A percentile compares a stretch with the other conserved stretches of the same genome.
Conservation (phyloP, 1,140 invertebrate genomes). For the Penaeus vannamei region DNA sequence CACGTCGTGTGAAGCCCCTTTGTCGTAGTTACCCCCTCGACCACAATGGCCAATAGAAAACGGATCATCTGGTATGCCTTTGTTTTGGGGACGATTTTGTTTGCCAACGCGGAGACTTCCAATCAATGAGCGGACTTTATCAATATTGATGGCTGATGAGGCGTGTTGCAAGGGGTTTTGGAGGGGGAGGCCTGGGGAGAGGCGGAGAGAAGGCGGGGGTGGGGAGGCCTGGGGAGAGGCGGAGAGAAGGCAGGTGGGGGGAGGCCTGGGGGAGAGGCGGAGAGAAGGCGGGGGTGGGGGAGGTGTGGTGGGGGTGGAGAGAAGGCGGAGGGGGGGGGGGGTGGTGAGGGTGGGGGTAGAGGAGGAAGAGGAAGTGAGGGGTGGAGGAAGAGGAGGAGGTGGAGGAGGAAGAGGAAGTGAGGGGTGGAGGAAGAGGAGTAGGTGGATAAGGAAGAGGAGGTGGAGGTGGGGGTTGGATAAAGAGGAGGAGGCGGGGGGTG, state of each 20-base stretch:
- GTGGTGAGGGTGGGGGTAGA: too few relatives aligned
- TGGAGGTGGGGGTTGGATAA: too few relatives aligned
- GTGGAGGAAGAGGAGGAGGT: too few relatives aligned
- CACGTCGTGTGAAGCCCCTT: conserved; percentile 35
- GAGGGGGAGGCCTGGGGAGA: neutral
- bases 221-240: neutral
- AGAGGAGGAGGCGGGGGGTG: too few relatives aligned
- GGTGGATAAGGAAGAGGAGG: too few relatives aligned
- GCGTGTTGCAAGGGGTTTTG: conserved; percentile 17
- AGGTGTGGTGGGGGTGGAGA: too few relatives aligned
- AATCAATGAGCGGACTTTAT: neutral
- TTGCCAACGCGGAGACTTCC: neutral
- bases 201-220: neutral
- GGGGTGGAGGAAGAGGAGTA: too few relatives aligned
- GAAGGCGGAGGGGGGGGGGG: too few relatives aligned
- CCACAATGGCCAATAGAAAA: conserved; percentile 34
- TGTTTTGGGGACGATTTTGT: neutral
- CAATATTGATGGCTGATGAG: conserved; percentile 34
- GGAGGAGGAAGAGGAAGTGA: too few relatives aligned
- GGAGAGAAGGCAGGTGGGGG: neutral
- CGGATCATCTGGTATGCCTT: conserved; percentile 23
- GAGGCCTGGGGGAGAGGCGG: too few relatives aligned
- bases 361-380: too few relatives aligned
- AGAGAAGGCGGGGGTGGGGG: too few relatives aligned
- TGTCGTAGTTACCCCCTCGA: conserved; percentile 9